phyloP scores from a whole-genome alignment of 2,113 vertebrate species.

The Felis catus region DNA sequence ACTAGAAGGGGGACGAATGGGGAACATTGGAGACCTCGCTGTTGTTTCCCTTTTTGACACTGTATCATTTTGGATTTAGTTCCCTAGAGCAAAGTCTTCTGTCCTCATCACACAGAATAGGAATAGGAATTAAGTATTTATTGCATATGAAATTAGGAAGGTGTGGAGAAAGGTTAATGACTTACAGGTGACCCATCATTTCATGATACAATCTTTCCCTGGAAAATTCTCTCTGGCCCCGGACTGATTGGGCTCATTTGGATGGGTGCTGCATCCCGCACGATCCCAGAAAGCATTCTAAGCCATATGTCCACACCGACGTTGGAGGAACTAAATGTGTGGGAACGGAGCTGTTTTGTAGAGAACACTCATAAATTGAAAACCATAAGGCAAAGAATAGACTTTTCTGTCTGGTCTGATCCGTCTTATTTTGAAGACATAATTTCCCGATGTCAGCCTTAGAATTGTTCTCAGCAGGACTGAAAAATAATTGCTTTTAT shows the following conservation, averaged over 20 bases:
- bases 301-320: neutral
- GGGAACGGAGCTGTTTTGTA: neutral
- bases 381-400: neutral
- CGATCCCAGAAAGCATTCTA: neutral
- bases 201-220: neutral
- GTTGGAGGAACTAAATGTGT: neutral
- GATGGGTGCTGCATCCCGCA: rapidly evolving
- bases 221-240: neutral
- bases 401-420: neutral
- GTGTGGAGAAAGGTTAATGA: neutral
- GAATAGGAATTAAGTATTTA: neutral
- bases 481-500: neutral
- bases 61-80: neutral
- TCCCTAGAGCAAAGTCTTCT: neutral
- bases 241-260: neutral
- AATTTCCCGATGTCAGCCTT: neutral
- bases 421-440: neutral
- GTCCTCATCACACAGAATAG: neutral
- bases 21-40: no score
- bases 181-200: neutral
- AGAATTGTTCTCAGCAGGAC: neutral
- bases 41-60: neutral
- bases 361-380: neutral
- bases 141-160: neutral
- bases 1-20: neutral